Evolutionary conservation across 2,888 invertebrate species (phyloP), one percentile per base, ranked within the genome.

Genomic region (Branchipolynoe longqiensis): DNA sequence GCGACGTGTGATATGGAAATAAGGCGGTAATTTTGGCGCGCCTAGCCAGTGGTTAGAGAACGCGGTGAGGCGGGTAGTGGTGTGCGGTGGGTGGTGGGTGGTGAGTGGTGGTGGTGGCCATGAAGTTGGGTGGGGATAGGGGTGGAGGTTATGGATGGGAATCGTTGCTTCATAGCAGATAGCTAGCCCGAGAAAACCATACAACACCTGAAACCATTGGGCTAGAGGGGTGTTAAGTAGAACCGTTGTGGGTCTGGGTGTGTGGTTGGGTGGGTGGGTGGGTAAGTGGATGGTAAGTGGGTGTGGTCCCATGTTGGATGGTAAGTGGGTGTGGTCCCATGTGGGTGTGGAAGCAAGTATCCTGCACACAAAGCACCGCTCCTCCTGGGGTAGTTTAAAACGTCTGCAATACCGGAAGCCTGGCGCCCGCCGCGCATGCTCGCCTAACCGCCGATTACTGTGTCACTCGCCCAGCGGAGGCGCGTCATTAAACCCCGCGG

Each of bases 21-120:
- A 78, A 78, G 48, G 78, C 78, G 22, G 78, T 41, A 41, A 78
- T 78, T 78, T 78, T 48, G 0, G 54, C 78, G 54, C 54, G 78
- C 25, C 78, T 78, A 78, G 78, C 78, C 41, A 48, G 48, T 78
- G 28, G 54, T 78, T 78, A 78, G 78, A 78, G 78, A n/a, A 28
- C 38, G 18, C 1, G 4, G 38, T 36, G 12, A n/a, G n/a, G n/a
- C n/a, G 41, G 73, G 73, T 2, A 73, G 62, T 1, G n/a, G 12
- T 0, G 28, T 41, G 31, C 4, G 48, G 78, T 28, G 0, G 36
- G 36, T 38, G 12, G 28, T 12, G 48, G 18, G n/a, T 78, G 28
- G 78, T 28, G 48, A 78, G 8, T 41, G 25, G 14, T 62, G 62
- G 14, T 48, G 31, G 48, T 33, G 25, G 4, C 48, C 6, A 78